These are phyloP conservation scores for Nerophis ophidion DNA, from an alignment of 2,113 vertebrate species.

Conservation along the genomic window DNA sequence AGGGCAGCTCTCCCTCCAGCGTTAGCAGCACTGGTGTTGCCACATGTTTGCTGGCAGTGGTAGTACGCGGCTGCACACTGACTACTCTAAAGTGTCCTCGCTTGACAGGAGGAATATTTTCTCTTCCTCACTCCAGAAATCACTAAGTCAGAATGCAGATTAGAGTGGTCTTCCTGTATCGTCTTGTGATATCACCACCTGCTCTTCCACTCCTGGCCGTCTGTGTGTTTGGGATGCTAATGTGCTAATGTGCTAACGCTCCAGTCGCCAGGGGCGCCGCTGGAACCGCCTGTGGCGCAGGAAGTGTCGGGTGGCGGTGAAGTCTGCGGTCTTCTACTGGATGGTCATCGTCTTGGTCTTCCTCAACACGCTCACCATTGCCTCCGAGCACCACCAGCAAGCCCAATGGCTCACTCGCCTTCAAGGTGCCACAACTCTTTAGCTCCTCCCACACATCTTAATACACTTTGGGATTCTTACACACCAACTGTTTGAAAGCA, in stretches of 20 bases:
- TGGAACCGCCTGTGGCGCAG: constrained; percentile 95
- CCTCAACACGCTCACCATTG: constrained; percentile 97
- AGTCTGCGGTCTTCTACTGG: constrained; percentile 97
- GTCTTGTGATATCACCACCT: constrained; percentile 5
- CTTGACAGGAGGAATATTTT: constrained; percentile 14
- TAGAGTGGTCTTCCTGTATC: constrained; percentile 61
- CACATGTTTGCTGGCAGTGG: too few relatives aligned
- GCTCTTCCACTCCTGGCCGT: neutral
- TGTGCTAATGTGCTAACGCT: too few relatives aligned
- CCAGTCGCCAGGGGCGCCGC: constrained; percentile 90
- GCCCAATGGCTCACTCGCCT: constrained; percentile 91
- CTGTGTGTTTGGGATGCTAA: too few relatives aligned
- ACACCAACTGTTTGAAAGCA: too few relatives aligned
- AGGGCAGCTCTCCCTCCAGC: too few relatives aligned
- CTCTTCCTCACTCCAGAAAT: constrained; percentile 87
- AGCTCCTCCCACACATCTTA: too few relatives aligned
- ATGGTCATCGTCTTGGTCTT: constrained; percentile 97
- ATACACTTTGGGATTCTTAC: too few relatives aligned
- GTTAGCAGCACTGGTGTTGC: too few relatives aligned
- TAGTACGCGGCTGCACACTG: too few relatives aligned
- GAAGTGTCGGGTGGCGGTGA: constrained; percentile 90
- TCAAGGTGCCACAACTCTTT: constrained; percentile 73
- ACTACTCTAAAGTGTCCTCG: too few relatives aligned
- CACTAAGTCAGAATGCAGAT: constrained; percentile 98
- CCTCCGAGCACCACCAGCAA: constrained; percentile 96